Conservation (phyloP, 2,113 vertebrate genomes). For the Euleptes europaea region DNA sequence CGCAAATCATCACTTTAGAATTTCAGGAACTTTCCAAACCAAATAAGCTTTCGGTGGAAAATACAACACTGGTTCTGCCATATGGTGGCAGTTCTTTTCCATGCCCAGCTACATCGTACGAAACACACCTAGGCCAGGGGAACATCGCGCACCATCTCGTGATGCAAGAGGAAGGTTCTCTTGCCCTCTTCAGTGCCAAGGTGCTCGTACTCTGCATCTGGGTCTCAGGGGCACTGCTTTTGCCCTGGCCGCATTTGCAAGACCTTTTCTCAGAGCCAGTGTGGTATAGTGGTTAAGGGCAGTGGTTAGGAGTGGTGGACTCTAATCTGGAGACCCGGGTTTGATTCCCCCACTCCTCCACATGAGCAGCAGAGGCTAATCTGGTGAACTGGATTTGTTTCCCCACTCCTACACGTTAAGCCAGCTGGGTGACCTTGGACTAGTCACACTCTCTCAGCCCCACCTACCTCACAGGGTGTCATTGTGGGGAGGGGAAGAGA, state of each 20-base stretch:
- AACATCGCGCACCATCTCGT: background rate
- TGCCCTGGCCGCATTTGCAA: background rate
- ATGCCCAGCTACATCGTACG: conserved; percentile 13
- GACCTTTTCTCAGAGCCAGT: too few relatives aligned
- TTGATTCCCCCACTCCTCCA: too few relatives aligned
- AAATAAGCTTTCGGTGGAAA: conserved; percentile 22
- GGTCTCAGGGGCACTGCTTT: background rate
- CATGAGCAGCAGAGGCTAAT: too few relatives aligned
- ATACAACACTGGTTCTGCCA: conserved; percentile 10
- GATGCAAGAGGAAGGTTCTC: background rate
- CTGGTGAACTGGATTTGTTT: too few relatives aligned
- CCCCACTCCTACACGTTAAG: too few relatives aligned
- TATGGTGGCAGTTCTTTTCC: background rate
- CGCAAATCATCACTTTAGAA: conserved; percentile 20
- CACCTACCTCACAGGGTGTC: too few relatives aligned
- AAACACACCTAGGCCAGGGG: background rate
- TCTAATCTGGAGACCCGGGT: too few relatives aligned
- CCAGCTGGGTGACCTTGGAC: too few relatives aligned
- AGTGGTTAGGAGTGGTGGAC: too few relatives aligned
- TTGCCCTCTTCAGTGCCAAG: background rate
- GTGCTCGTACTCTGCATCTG: background rate
- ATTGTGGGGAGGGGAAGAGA: too few relatives aligned
- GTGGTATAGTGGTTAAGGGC: too few relatives aligned
- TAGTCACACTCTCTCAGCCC: too few relatives aligned
- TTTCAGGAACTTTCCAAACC: conserved; percentile 16